A percentile compares a stretch with the other conserved stretches of the same genome.
Conservation (phyloP, 2,888 invertebrate genomes). For the Drosophila nr. perissopoda region DNA sequence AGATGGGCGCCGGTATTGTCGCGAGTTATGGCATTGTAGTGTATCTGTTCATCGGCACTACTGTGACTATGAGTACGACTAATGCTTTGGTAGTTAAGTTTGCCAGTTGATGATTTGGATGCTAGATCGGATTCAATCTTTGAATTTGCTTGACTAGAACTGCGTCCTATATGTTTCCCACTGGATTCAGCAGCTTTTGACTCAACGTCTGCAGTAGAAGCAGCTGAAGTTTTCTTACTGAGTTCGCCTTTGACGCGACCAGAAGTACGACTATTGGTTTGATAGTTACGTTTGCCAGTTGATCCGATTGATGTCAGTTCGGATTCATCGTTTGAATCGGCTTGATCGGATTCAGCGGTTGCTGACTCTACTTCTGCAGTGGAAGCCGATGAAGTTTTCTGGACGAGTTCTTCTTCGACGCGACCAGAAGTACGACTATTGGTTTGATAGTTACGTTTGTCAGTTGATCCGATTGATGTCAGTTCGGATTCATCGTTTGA, state of each 20-base stretch:
- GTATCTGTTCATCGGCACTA: constrained; percentile 50
- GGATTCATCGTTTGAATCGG: too few species aligned
- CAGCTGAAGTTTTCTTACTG: background rate
- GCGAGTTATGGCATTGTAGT: constrained; percentile 66
- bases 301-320: too few species aligned
- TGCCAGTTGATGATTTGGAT: background rate
- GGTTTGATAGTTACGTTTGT: too few species aligned
- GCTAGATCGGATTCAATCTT: background rate
- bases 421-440: too few species aligned
- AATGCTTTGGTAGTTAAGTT: constrained; percentile 57
- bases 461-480: background rate
- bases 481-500: background rate
- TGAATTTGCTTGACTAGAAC: background rate
- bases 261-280: background rate
- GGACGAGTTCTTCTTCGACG: too few species aligned
- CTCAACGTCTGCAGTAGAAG: background rate
- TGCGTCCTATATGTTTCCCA: background rate
- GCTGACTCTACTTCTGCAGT: background rate
- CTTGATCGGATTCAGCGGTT: background rate
- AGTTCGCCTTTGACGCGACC: background rate
- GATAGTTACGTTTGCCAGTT: too few species aligned
- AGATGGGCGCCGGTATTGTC: constrained; percentile 54
- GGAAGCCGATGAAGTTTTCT: background rate
- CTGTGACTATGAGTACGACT: constrained; percentile 6
- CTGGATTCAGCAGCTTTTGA: background rate